A percentile compares a stretch with the other conserved stretches of the same genome.
Conservation (phyloP, 2,797 vertebrate species). For the Acridotheres tristis region DNA sequence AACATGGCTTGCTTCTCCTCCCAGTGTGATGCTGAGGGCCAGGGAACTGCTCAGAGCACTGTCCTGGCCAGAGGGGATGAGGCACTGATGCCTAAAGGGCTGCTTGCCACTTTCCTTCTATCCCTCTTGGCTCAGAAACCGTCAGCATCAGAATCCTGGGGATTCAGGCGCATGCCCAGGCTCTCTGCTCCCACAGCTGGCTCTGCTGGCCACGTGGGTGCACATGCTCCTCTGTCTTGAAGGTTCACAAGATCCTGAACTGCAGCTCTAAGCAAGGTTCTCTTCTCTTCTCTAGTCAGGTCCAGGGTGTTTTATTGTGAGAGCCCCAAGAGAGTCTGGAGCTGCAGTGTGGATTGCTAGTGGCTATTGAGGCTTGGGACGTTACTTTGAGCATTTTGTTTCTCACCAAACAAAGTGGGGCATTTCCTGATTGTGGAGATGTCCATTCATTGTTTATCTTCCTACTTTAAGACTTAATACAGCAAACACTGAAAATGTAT, state of each 20-base stretch:
- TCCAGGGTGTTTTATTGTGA: background rate
- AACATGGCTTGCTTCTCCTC: background rate
- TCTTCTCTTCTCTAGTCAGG: background rate
- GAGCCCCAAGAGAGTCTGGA: background rate
- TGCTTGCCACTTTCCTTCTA: background rate
- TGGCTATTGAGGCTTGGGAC: background rate
- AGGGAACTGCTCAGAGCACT: background rate
- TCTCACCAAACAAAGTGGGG: background rate
- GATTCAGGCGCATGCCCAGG: background rate
- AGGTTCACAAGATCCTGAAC: background rate
- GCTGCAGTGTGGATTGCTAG: background rate
- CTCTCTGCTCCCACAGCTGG: background rate
- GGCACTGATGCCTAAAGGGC: background rate
- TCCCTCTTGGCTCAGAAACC: background rate
- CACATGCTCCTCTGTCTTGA: background rate
- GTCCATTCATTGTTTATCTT: background rate
- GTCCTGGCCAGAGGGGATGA: background rate
- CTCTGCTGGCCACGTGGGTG: background rate
- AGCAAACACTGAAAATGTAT: background rate
- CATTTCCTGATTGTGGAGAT: background rate
- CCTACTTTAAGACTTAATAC: background rate
- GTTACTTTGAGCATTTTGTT: background rate
- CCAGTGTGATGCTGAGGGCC: rapidly evolving
- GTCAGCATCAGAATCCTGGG: background rate
- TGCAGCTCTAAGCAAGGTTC: background rate